phyloP scores from a whole-genome alignment of 2,797 vertebrate genomes.

The Gallirallus australis region DNA sequence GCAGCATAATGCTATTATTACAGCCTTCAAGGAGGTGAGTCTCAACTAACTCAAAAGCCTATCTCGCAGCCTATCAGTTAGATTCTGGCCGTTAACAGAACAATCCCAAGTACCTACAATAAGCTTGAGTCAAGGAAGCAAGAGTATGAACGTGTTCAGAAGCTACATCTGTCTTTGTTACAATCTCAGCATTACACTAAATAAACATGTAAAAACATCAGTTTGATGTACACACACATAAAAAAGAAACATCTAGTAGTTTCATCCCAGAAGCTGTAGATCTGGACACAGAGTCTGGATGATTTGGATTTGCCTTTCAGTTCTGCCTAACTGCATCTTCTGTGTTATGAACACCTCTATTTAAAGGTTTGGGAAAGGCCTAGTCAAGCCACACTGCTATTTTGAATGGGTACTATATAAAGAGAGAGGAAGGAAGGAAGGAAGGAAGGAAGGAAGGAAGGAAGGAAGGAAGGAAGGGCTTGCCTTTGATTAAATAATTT shows the following conservation, averaged over 20 bases:
- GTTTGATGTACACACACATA: neutral
- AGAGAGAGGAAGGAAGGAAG: too few species aligned
- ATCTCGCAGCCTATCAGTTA: neutral
- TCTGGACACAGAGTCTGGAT: neutral
- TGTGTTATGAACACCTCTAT: neutral
- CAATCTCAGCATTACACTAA: neutral
- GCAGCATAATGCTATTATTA: neutral
- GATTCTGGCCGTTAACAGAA: neutral
- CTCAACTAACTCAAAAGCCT: neutral
- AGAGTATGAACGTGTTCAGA: neutral
- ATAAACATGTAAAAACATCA: neutral
- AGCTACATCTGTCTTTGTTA: neutral
- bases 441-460: too few species aligned
- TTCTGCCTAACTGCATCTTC: neutral
- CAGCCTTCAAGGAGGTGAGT: neutral
- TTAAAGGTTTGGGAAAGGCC: neutral
- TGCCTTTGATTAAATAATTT: neutral
- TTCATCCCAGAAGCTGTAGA: neutral
- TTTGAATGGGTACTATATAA: neutral
- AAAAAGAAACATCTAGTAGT: neutral
- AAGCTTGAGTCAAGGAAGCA: neutral
- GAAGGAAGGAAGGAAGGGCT: neutral
- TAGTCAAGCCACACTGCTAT: neutral
- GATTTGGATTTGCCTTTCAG: neutral
- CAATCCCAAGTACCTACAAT: neutral